Base-by-base conservation (phyloP, 2,888 invertebrate genomes). In the Julus scandinavius region DNA sequence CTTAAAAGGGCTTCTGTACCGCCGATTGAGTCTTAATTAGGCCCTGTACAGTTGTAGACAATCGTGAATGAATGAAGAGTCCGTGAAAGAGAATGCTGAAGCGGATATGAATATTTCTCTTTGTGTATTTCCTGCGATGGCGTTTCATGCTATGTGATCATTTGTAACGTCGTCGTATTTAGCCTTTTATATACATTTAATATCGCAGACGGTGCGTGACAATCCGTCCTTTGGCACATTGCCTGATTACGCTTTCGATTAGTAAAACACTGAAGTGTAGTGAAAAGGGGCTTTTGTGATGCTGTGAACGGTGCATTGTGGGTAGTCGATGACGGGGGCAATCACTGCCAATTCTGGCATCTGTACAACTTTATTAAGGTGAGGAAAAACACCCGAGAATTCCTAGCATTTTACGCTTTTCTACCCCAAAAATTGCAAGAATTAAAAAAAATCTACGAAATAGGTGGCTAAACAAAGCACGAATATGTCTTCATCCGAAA, bases 131-230 rank as follows among this genome's bases (percentile, higher is more conserved):
- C 72, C 72, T 20, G 29, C 29, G 29, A 72, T 72, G 29, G 29
- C 72, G 72, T 72, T 72, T 72, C 72, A 72, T 72, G 72, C 72
- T 72, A 20, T 20, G 7, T 29, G 72, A 72, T 72, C 72, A 72
- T 72, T 72, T 72, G 72, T 72, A 72, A 72, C 20, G 20, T 63
- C 2, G 63, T 4, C 63, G 63, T 17, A 63, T 72, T 72, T 72
- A 72, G 72, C 29, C 29, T 72, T 72, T 72, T 72, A 72, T 72
- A 72, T 11, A 11, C 29, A 72, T 72, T 72, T 72, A 72, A 72
- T 72, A 72, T 72, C 72, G 72, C 72, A 72, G 72, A 72, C 72
- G 63, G 63, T 63, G 63, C 63, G 63, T 63, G 63, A 63, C 63
- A 63, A 63, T n/a, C n/a, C 72, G 11, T 72, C 6, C 72, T 72